Percentiles rank a stretch among this genome's conserved stretches.
phyloP scores from a whole-genome alignment of 2,888 invertebrate species.

The Athripsodes cinereus region DNA sequence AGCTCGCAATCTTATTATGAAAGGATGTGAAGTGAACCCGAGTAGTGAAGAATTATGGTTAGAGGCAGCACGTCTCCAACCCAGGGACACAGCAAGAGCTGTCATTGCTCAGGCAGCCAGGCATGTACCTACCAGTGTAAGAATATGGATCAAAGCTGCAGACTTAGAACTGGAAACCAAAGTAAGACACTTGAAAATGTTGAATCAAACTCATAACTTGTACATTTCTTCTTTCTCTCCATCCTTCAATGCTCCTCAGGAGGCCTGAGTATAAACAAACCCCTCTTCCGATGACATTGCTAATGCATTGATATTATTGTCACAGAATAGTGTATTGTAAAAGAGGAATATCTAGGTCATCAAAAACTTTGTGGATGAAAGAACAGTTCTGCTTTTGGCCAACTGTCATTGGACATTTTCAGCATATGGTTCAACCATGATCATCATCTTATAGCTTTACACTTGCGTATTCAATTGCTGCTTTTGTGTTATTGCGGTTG shows the following conservation, averaged over 20 bases:
- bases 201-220: not conserved
- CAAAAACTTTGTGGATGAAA: too few relatives aligned
- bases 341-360: too few relatives aligned
- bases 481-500: too few relatives aligned
- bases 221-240: not conserved
- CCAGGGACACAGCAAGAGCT: conserved; percentile 88
- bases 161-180: conserved; percentile 90
- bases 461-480: too few relatives aligned
- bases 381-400: too few relatives aligned
- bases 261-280: too few relatives aligned
- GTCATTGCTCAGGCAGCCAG: conserved; percentile 96
- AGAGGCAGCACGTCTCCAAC: conserved; percentile 92
- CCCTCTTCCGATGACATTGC: too few relatives aligned
- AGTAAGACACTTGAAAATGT: conserved; percentile 31
- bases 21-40: conserved; percentile 95
- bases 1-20: conserved; percentile 96
- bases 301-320: too few relatives aligned
- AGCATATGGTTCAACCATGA: too few relatives aligned
- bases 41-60: conserved; percentile 97
- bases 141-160: conserved; percentile 98
- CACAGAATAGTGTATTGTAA: too few relatives aligned
- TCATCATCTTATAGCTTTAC: too few relatives aligned
- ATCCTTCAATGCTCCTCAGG: not conserved
- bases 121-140: conserved; percentile 90
- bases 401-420: too few relatives aligned